Conservation (phyloP, 2,888 invertebrate genomes). For the Acanthosepion lycidas region DNA sequence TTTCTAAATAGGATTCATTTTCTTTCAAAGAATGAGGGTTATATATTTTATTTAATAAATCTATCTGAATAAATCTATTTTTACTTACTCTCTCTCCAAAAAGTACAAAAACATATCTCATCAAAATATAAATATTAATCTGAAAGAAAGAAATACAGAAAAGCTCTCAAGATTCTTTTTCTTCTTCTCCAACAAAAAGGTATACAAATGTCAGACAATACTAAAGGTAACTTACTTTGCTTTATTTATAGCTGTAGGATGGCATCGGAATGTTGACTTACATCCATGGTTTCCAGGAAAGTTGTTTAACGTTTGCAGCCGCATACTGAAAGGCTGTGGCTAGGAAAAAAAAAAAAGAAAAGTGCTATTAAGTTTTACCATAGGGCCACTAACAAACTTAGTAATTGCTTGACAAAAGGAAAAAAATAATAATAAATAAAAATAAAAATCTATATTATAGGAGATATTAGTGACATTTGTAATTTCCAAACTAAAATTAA, state of each 20-base stretch:
- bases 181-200: neutral
- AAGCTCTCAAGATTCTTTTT: neutral
- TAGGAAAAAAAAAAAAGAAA: slow-evolving; percentile 53
- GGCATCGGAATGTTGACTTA: slow-evolving; percentile 73
- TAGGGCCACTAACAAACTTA: neutral
- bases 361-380: neutral
- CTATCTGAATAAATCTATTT: too few relatives aligned
- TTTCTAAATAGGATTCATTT: too few relatives aligned
- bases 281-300: slow-evolving; percentile 75
- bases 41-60: too few relatives aligned
- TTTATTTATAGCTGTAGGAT: slow-evolving; percentile 73
- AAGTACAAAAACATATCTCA: too few relatives aligned
- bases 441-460: too few relatives aligned
- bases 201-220: neutral
- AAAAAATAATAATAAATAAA: too few relatives aligned
- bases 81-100: too few relatives aligned
- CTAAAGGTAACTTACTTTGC: slow-evolving; percentile 68
- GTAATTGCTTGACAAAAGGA: neutral
- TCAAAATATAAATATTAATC: too few relatives aligned
- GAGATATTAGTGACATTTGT: too few relatives aligned
- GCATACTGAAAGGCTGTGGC: slow-evolving; percentile 80
- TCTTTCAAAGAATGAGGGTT: too few relatives aligned
- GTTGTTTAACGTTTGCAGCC: slow-evolving; percentile 84
- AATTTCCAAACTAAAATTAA: too few relatives aligned
- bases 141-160: neutral